Base-by-base conservation (phyloP, 2,888 invertebrate species). In the Teleogryllus oceanicus region DNA sequence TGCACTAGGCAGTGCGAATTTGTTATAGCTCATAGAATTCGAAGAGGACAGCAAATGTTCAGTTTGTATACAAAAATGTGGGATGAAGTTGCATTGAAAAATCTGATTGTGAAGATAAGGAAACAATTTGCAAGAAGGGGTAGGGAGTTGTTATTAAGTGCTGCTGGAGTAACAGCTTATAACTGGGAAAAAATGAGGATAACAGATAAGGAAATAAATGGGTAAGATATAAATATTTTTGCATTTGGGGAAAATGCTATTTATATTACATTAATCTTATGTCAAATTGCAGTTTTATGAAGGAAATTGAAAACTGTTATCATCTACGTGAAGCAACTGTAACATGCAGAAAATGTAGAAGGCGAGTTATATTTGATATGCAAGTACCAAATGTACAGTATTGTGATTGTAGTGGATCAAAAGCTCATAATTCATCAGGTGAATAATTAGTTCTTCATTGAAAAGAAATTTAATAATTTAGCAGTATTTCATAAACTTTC, bases 121-220 rank as follows among this genome's bases (percentile, higher is more conserved):
- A 85, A 85, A 75, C 87, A 87, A 78, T 83, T 89, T 8, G 83
- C 88, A 11, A 88, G 87, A 49, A 89, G 89, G 80, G 87, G 90
- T 1, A 88, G 87, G 78, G 89, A 90, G n/a, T 86, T 91, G 77
- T 84, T 92, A 78, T 83, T 92, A 1, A 89, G 91, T 81, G 89
- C 91, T 0, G 87, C 90, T 1, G 89, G 90, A 11, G 86, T 90
- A 11, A 86, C 89, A 1, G 85, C 88, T 2, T 92, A 90, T 83
- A 90, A 92, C 84, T 93, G 93, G 93, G 89, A 90, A 18, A 86
- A 86, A 18, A 90, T 92, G 82, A 88, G 90, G 78, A 90, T 92
- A 83, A 84, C 89, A 1, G 88, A 91, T 79, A 85, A 88, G 1
- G 90, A 91, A 82, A 87, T 92, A 75, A 87, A 88, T 81, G 86